Evolutionary conservation across 2,888 invertebrate genomes (phyloP).

Genomic region (Drosophila longiperda): DNA sequence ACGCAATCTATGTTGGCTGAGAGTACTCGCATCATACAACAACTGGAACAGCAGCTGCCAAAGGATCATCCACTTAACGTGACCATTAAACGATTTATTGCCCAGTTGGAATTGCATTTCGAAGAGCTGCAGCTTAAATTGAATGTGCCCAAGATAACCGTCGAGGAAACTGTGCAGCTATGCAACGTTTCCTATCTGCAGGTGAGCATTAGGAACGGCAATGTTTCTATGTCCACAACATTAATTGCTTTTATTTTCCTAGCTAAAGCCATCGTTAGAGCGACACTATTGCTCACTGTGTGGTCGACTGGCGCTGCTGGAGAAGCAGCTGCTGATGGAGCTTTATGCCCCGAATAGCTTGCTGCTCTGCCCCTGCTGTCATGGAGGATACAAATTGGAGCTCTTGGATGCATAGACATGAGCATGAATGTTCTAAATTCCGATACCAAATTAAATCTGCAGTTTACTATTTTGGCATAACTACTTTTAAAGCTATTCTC

Average conservation of each 20-base stretch:
- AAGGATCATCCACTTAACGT: conserved; percentile 9
- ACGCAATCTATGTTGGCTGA: conserved; percentile 55
- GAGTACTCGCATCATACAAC: conserved; percentile 4
- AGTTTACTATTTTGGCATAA: neutral
- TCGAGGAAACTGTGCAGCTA: neutral
- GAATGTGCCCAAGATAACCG: neutral
- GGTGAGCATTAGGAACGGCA: conserved; percentile 47
- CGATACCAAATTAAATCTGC: conserved; percentile 33
- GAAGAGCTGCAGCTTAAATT: conserved; percentile 34
- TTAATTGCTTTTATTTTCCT: neutral
- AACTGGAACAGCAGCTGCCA: conserved; percentile 13
- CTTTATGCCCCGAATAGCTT: conserved; percentile 59
- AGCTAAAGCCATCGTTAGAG: conserved; percentile 68
- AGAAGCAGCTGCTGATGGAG: conserved; percentile 64
- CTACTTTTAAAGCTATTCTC: neutral
- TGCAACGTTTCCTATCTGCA: conserved; percentile 78
- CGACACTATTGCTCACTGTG: conserved; percentile 77
- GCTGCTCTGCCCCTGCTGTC: conserved; percentile 59
- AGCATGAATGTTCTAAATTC: conserved; percentile 37
- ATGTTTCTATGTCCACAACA: too few relatives aligned
- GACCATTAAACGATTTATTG: conserved; percentile 18
- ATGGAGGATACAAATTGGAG: conserved; percentile 47
- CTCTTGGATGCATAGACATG: conserved; percentile 48
- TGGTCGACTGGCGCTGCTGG: conserved; percentile 58
- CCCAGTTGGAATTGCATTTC: conserved; percentile 40